Percentiles rank a stretch among this genome's conserved stretches.
These are phyloP conservation scores for Bovichtus diacanthus DNA, from an alignment of 2,797 vertebrate species.

Conservation along the genomic window DNA sequence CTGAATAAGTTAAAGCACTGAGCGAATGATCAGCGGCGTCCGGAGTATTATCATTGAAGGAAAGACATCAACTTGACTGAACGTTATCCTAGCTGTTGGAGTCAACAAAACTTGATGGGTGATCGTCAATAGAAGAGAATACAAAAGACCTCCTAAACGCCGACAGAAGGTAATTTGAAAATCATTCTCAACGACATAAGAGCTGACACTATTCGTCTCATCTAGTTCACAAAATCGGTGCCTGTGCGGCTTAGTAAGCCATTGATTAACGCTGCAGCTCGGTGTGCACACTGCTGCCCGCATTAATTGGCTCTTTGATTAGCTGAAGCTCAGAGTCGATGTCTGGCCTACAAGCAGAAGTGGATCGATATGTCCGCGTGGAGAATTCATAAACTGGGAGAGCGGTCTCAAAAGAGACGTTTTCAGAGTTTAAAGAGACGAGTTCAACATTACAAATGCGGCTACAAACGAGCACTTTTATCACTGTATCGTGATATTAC, in stretches of 20 bases:
- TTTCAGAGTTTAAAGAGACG: not conserved
- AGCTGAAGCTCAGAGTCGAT: slow-evolving; percentile 53
- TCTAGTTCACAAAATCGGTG: slow-evolving; percentile 41
- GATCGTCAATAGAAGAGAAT: not conserved
- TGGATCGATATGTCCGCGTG: slow-evolving; percentile 48
- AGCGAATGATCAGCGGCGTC: not conserved
- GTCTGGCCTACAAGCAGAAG: slow-evolving; percentile 38
- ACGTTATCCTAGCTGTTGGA: not conserved
- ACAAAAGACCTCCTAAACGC: not conserved
- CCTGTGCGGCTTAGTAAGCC: slow-evolving; percentile 33
- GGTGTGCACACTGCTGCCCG: slow-evolving; percentile 26
- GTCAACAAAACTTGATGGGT: not conserved
- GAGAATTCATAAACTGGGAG: slow-evolving; percentile 51
- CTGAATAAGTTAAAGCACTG: not conserved
- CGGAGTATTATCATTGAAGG: not conserved
- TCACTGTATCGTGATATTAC: slow-evolving; percentile 13
- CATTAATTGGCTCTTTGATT: slow-evolving; percentile 71
- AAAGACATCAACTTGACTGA: not conserved
- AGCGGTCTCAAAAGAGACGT: not conserved
- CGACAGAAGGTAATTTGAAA: slow-evolving; percentile 11
- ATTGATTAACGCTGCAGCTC: slow-evolving; percentile 41
- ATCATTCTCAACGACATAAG: not conserved
- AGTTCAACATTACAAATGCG: slow-evolving; percentile 7
- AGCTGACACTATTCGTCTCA: slow-evolving; percentile 25
- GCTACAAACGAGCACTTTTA: slow-evolving; percentile 9